Evolutionary conservation across 2,113 vertebrate species (phyloP).

Genomic region (Leiothrix lutea): DNA sequence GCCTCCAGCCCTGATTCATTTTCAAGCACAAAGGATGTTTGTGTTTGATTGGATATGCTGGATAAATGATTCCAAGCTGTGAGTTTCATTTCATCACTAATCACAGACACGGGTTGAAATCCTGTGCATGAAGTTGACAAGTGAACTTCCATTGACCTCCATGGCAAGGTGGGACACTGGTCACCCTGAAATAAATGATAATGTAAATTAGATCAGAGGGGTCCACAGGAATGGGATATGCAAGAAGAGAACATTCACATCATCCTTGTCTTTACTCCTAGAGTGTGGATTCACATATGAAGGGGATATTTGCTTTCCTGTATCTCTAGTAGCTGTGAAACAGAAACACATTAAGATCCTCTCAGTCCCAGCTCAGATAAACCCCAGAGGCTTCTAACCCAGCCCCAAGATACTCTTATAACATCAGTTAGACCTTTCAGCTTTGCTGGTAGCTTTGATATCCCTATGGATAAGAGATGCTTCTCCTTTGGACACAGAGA

Average conservation of each 20-base stretch:
- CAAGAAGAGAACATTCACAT: background rate
- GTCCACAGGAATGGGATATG: background rate
- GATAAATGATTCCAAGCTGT: background rate
- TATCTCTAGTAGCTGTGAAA: background rate
- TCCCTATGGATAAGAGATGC: background rate
- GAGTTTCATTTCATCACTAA: constrained; percentile 14
- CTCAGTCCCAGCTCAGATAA: background rate
- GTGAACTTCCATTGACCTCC: background rate
- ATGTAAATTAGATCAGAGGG: background rate
- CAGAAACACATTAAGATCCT: background rate
- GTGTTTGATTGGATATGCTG: background rate
- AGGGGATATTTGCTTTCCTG: background rate
- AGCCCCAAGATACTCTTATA: background rate
- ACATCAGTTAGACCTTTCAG: background rate
- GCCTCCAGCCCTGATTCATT: constrained; percentile 14
- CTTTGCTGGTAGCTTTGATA: background rate
- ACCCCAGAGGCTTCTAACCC: background rate
- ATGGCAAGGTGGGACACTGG: background rate
- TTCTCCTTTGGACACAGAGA: background rate
- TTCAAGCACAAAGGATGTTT: constrained; percentile 19
- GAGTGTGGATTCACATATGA: background rate
- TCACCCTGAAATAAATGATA: constrained; percentile 5
- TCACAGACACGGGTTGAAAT: background rate
- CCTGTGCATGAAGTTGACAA: background rate
- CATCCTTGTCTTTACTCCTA: background rate